Evolutionary conservation across 1,140 invertebrate species (phyloP), one percentile per base, ranked within the genome.

Genomic region (Hypsibius dujardini): DNA sequence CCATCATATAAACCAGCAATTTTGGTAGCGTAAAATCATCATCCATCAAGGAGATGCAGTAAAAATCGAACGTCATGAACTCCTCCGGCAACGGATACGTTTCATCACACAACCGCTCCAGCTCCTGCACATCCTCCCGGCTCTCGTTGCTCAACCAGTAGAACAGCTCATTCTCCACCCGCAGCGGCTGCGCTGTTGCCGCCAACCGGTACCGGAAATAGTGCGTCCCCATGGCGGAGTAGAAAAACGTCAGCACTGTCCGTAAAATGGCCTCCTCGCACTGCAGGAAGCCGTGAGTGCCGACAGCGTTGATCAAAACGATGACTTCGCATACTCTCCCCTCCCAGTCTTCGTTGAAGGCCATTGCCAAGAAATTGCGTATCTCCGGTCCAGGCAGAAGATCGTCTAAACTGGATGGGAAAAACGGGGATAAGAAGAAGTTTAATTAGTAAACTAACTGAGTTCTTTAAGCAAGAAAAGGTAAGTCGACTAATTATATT

Each of bases 321-420:
- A 67, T 12, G 62, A 67, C 12, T 45, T 67, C 62, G 45, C 62
- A 67, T 12, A 42, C 12, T 67, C 42, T 67, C 12, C 42, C 42
- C 45, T 67, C 62, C 62, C 12, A 45, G 62, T 67, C 62, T 15
- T 67, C 62, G 62, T 12, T 67, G 62, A 67, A 67, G 12, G 62
- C 12, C 62, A 67, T 67, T 42, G 62, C 62, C 12, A 67, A 42
- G 62, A 67, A 45, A 42, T 45, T 67, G 42, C 12, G 7, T 3
- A 67, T 42, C 62, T 12, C 12, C 42, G 62, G 62, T 7, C 62
- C 62, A 12, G 62, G 62, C 12, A 67, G 62, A 3, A 15, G 7
- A 7, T 12, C 42, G 12, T 67, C 62, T 67, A 67, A 42, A 42
- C 62, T 28, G 28, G 28, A 28, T 28, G 28, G 28, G 28, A 28